Conservation (phyloP, 1,140 invertebrate species). For the Drosophila ananassae region DNA sequence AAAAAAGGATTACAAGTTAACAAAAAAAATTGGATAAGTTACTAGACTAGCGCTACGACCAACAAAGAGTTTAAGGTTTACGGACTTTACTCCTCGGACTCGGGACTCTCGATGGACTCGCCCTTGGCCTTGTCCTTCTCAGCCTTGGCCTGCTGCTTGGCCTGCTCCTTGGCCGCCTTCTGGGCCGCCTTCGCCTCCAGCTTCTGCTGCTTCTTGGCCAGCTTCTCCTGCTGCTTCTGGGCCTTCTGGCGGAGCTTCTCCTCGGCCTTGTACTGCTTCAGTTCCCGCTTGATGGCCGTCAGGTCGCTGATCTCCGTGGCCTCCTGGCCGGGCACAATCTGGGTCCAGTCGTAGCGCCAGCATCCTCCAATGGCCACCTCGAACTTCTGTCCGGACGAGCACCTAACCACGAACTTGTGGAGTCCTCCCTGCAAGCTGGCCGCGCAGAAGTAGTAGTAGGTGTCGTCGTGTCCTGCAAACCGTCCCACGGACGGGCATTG, state of each 20-base stretch:
- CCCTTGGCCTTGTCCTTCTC: slow-evolving; percentile 49
- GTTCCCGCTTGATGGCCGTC: slow-evolving; percentile 67
- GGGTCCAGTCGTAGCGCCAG: slow-evolving; percentile 73
- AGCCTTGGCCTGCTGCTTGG: slow-evolving; percentile 66
- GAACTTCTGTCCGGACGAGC: slow-evolving; percentile 56
- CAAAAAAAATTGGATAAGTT: slow-evolving; percentile 32
- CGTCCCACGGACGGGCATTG: slow-evolving; percentile 44
- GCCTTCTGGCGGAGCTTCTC: slow-evolving; percentile 65
- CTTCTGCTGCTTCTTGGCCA: slow-evolving; percentile 70
- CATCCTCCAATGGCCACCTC: slow-evolving; percentile 45
- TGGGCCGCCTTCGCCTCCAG: slow-evolving; percentile 62
- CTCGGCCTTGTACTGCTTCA: slow-evolving; percentile 68
- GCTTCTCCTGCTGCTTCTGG: slow-evolving; percentile 60
- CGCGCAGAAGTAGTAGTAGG: slow-evolving; percentile 66
- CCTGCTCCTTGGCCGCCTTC: slow-evolving; percentile 70
- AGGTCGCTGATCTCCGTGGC: slow-evolving; percentile 54
- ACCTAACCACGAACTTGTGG: slow-evolving; percentile 72
- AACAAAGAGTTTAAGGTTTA: slow-evolving; percentile 22
- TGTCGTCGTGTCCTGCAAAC: slow-evolving; percentile 55
- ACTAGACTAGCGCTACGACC: slow-evolving; percentile 41
- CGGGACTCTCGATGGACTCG: slow-evolving; percentile 54
- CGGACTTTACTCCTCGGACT: slow-evolving; percentile 43
- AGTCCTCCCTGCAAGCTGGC: slow-evolving; percentile 42
- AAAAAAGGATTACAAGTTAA: slow-evolving; percentile 43
- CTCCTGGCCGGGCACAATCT: slow-evolving; percentile 48